Conservation (phyloP, 2,888 invertebrate species). For the Drosophila rellima region DNA sequence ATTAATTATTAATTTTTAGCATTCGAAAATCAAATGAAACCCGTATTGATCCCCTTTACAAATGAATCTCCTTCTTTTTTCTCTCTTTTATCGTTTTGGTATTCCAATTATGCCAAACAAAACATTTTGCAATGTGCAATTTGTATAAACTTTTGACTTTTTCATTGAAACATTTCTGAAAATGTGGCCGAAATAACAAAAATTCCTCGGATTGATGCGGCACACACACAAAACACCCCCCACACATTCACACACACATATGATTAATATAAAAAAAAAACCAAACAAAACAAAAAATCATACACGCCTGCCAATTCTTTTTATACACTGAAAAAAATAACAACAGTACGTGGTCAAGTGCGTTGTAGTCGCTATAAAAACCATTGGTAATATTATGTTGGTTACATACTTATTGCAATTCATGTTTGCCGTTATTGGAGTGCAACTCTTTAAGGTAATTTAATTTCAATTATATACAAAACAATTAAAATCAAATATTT, state of each 20-base stretch:
- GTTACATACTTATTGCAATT: slow-evolving; percentile 99
- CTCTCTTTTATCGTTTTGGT: slow-evolving; percentile 57
- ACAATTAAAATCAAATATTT: slow-evolving; percentile 39
- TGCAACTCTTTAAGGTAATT: slow-evolving; percentile 97
- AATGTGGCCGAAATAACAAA: slow-evolving; percentile 58
- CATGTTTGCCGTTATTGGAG: slow-evolving; percentile 99
- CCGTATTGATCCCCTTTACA: slow-evolving; percentile 59
- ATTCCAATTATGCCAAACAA: slow-evolving; percentile 60
- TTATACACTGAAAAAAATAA: slow-evolving; percentile 55
- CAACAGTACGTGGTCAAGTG: slow-evolving; percentile 99
- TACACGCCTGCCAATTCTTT: slow-evolving; percentile 49
- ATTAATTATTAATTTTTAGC: slow-evolving; percentile 43
- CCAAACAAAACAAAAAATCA: slow-evolving; percentile 33
- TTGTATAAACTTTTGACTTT: slow-evolving; percentile 60
- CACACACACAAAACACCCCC: slow-evolving; percentile 44
- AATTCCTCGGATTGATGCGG: slow-evolving; percentile 62
- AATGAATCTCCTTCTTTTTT: slow-evolving; percentile 68
- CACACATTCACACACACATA: slow-evolving; percentile 20
- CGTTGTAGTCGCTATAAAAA: slow-evolving; percentile 99
- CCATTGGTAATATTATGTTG: slow-evolving; percentile 99
- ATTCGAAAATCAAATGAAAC: slow-evolving; percentile 30
- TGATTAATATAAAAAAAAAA: too few relatives aligned
- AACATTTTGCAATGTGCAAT: slow-evolving; percentile 47
- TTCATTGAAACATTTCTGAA: slow-evolving; percentile 65
- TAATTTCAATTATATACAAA: slow-evolving; percentile 61